Evolutionary conservation across 2,797 vertebrate species (phyloP), one percentile per base, ranked within the genome.

Genomic region (Esox lucius): DNA sequence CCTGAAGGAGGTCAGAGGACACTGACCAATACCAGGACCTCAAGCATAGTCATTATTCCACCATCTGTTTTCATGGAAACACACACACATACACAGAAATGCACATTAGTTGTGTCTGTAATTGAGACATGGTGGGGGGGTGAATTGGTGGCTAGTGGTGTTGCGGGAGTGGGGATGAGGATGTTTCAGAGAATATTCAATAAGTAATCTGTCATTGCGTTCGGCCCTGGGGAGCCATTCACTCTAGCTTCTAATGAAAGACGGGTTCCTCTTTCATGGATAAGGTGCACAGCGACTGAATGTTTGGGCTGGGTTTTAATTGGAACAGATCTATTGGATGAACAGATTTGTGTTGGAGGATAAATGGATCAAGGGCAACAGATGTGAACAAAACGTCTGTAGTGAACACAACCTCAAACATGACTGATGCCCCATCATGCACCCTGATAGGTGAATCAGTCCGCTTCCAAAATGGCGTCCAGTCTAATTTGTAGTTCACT

Each of bases 51-150:
- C 56, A 76, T 68, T 51, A 70, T 70, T 49, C 26, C 48, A 73
- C 59, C 68, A n/a, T 75, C 24, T 28, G 76, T 80, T 75, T 72
- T 82, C 77, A 76, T 82, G 68, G 78, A 75, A 75, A 79, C 81
- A 74, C 75, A 71, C 81, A 80, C 75, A 68, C 46, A 72, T 84
- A 83, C 83, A 79, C 49, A 19, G 15, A 53, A 16, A 39, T 35
- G 7, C 35, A 16, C 77, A 11, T 62, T 69, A 78, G 80, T 64
- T 56, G 69, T 75, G 73, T 77, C 68, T 80, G 78, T 76, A 70
- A 64, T 61, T 67, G 48, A 82, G 77, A 62, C 49, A 73, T 78
- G 68, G 16, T 16, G 67, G 39, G 67, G 5, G 1, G 65, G 33
- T 53, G 1, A 3, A 69, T 26, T 49, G 22, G 51, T 80, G 59